These are phyloP conservation scores for Philonicus albiceps DNA, from an alignment of 2,888 invertebrate genomes.

Conservation along the genomic window DNA sequence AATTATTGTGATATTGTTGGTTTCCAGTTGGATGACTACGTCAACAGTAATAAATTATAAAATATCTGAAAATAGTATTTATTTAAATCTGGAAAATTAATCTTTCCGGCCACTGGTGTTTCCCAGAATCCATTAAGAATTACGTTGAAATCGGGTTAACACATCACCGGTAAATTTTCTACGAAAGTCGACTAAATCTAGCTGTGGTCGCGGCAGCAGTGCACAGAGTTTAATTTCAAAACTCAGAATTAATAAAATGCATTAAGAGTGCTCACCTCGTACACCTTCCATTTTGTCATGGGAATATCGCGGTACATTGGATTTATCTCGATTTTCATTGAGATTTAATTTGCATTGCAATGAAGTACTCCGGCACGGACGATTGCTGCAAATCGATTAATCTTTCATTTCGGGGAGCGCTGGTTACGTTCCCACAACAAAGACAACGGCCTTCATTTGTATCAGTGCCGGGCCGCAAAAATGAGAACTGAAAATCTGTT, in stretches of 20 bases:
- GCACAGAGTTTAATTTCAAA: background rate
- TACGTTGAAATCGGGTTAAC: background rate
- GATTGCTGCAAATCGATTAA: conserved; percentile 19
- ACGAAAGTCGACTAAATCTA: background rate
- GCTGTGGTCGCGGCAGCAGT: background rate
- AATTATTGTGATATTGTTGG: background rate
- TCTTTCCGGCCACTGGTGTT: background rate
- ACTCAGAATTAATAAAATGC: background rate
- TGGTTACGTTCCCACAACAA: conserved; percentile 34
- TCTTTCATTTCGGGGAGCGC: background rate
- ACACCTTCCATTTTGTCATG: conserved; percentile 9
- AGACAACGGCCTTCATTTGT: conserved; percentile 21
- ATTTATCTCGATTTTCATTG: conserved; percentile 8
- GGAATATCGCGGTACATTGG: background rate
- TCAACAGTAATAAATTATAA: background rate
- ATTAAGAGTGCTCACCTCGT: background rate
- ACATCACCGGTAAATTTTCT: background rate
- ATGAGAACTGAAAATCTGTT: conserved; percentile 29
- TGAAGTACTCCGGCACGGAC: background rate
- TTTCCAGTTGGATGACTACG: background rate
- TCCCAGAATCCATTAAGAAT: background rate
- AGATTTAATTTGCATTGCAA: conserved; percentile 31
- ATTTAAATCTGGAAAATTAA: background rate
- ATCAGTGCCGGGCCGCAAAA: background rate
- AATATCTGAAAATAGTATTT: background rate